phyloP scores from a whole-genome alignment of 2,113 vertebrate genomes.

The Paraplagusia blochii region DNA sequence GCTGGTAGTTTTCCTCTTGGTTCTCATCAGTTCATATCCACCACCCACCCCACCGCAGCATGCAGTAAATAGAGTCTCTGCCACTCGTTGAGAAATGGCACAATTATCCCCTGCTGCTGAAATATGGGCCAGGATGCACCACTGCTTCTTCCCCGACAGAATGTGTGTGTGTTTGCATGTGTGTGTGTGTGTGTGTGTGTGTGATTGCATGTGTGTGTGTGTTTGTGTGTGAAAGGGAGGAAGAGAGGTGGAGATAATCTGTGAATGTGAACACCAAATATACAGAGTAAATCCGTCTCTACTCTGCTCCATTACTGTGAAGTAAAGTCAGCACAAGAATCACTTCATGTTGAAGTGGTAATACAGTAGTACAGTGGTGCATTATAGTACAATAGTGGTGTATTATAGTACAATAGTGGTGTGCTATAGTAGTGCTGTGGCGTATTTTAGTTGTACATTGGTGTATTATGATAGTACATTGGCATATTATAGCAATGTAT shows the following conservation, averaged over 20 bases:
- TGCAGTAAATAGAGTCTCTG: constrained; percentile 75
- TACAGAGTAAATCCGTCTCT: constrained; percentile 16
- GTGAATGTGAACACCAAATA: neutral
- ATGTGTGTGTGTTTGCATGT: constrained; percentile 29
- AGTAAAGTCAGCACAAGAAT: constrained; percentile 24
- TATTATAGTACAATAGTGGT: too few species aligned
- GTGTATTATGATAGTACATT: too few species aligned
- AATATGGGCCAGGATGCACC: constrained; percentile 72
- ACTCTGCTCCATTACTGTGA: constrained; percentile 35
- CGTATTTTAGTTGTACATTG: too few species aligned
- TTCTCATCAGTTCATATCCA: constrained; percentile 74
- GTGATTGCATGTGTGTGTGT: too few species aligned
- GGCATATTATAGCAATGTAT: too few species aligned
- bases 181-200: constrained; percentile 14
- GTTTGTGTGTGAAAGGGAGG: constrained; percentile 3
- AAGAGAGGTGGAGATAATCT: neutral
- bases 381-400: too few species aligned
- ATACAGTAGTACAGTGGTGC: too few species aligned
- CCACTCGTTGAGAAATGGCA: constrained; percentile 75
- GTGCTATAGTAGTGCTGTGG: too few species aligned
- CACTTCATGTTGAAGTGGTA: neutral
- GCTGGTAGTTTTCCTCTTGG: constrained; percentile 71
- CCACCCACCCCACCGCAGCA: constrained; percentile 69
- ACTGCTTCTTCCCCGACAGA: constrained; percentile 63
- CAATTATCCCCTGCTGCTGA: constrained; percentile 77